These are phyloP conservation scores for Hyperoplus immaculatus DNA, from an alignment of 2,797 vertebrate genomes.

Conservation along the genomic window DNA sequence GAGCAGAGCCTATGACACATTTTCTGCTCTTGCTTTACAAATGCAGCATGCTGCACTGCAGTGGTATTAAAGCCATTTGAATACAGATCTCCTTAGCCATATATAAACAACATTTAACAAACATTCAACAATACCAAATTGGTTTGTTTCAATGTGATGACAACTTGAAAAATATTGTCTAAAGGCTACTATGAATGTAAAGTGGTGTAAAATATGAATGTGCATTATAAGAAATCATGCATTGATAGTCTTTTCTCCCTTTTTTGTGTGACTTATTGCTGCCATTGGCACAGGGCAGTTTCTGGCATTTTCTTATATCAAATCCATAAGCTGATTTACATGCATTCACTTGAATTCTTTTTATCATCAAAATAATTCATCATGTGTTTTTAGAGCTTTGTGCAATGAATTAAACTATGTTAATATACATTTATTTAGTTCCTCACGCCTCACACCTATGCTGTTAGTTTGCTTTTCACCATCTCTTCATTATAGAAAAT, in stretches of 20 bases:
- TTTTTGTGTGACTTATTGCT: conserved; percentile 30
- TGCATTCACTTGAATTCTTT: conserved; percentile 8
- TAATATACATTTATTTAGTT: conserved; percentile 16
- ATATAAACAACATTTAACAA: conserved; percentile 39
- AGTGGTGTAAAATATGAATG: conserved; percentile 44
- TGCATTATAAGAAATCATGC: conserved; percentile 51
- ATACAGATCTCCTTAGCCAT: conserved; percentile 69
- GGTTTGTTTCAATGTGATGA: conserved; percentile 27
- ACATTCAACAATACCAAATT: conserved; percentile 42
- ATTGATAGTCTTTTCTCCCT: conserved; percentile 21
- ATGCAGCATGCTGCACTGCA: conserved; percentile 65
- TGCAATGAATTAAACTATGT: conserved; percentile 33
- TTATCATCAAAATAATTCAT: background rate
- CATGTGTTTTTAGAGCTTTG: background rate
- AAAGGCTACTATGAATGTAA: conserved; percentile 65
- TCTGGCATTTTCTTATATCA: conserved; percentile 43
- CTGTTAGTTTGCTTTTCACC: conserved; percentile 24
- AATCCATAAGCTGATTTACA: conserved; percentile 44
- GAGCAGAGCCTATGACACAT: conserved; percentile 62
- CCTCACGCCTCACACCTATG: conserved; percentile 18
- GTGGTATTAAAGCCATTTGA: conserved; percentile 74
- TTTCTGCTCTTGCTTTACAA: conserved; percentile 63
- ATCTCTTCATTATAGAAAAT: conserved; percentile 22
- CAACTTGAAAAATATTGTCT: conserved; percentile 33
- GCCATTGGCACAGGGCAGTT: conserved; percentile 18